phyloP scores from a whole-genome alignment of 2,888 invertebrate genomes.

The Zaprionus lineosus region DNA sequence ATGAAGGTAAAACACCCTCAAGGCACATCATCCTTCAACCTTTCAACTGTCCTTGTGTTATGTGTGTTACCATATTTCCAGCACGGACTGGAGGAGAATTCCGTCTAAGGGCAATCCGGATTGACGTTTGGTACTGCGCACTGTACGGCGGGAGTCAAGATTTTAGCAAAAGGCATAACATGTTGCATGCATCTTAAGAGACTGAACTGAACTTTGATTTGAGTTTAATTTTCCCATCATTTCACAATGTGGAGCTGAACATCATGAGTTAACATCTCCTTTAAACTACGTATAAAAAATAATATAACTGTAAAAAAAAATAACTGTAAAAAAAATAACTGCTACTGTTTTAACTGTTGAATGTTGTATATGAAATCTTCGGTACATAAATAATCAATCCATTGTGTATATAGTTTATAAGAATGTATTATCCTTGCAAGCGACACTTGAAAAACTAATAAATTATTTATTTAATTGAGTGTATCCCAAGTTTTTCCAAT shows the following conservation, averaged over 20 bases:
- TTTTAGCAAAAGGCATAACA: constrained; percentile 52
- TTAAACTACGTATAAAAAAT: background rate
- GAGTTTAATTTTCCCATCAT: constrained; percentile 22
- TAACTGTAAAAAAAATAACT: constrained; percentile 9
- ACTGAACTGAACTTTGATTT: constrained; percentile 71
- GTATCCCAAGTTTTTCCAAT: constrained; percentile 45
- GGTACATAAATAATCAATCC: constrained; percentile 11
- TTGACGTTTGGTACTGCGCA: constrained; percentile 22
- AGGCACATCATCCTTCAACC: constrained; percentile 8
- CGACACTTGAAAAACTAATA: constrained; percentile 45
- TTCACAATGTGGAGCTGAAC: constrained; percentile 25
- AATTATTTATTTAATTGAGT: constrained; percentile 66
- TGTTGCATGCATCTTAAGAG: constrained; percentile 69
- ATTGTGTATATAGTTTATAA: constrained; percentile 18
- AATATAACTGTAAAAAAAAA: background rate
- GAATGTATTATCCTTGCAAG: background rate
- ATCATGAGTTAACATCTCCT: constrained; percentile 18
- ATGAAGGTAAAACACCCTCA: constrained; percentile 82
- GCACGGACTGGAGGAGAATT: constrained; percentile 82
- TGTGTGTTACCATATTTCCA: constrained; percentile 36
- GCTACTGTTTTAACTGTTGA: constrained; percentile 58
- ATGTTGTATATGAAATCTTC: constrained; percentile 48
- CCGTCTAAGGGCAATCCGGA: constrained; percentile 65
- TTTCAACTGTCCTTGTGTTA: constrained; percentile 1
- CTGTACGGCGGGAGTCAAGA: constrained; percentile 46